A percentile compares a stretch with the other conserved stretches of the same genome.
Evolutionary conservation across 2,113 vertebrate genomes (phyloP).

Genomic region (Oryzias curvinotus): DNA sequence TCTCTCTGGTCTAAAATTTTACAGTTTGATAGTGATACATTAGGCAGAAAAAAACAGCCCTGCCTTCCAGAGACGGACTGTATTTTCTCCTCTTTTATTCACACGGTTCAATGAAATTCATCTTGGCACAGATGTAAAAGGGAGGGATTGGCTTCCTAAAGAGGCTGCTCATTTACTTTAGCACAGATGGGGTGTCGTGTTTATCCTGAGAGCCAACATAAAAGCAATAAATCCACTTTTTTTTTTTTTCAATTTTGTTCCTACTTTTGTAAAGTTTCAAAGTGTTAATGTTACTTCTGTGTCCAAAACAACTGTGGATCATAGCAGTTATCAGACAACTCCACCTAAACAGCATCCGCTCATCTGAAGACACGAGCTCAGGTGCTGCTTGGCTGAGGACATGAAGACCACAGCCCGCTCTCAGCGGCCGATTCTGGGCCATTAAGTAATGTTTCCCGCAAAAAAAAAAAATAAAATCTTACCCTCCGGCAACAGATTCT

Average conservation of each 20-base stretch:
- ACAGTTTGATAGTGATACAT: slow-evolving; percentile 38
- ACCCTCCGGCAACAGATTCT: slow-evolving; percentile 41
- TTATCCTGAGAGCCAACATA: too few relatives aligned
- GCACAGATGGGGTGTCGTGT: too few relatives aligned
- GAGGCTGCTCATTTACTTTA: too few relatives aligned
- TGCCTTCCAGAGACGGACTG: slow-evolving; percentile 31
- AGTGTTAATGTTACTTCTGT: too few relatives aligned
- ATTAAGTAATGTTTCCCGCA: slow-evolving; percentile 67
- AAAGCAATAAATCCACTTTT: too few relatives aligned
- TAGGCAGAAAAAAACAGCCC: slow-evolving; percentile 44
- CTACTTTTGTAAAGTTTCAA: too few relatives aligned
- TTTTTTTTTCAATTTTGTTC: too few relatives aligned
- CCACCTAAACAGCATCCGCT: neutral
- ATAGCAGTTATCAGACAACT: neutral
- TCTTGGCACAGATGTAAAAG: slow-evolving; percentile 34
- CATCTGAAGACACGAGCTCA: slow-evolving; percentile 12
- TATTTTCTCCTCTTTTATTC: slow-evolving; percentile 44
- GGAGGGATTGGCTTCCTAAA: too few relatives aligned
- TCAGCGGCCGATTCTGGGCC: slow-evolving; percentile 49
- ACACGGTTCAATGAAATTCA: slow-evolving; percentile 61
- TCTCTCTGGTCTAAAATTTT: slow-evolving; percentile 6
- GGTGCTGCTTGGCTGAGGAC: slow-evolving; percentile 8
- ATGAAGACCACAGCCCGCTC: slow-evolving; percentile 17
- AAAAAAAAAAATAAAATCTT: slow-evolving; percentile 15
- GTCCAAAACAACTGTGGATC: too few relatives aligned